phyloP scores from a whole-genome alignment of 2,113 vertebrate species.

The Tragelaphus strepsiceros region DNA sequence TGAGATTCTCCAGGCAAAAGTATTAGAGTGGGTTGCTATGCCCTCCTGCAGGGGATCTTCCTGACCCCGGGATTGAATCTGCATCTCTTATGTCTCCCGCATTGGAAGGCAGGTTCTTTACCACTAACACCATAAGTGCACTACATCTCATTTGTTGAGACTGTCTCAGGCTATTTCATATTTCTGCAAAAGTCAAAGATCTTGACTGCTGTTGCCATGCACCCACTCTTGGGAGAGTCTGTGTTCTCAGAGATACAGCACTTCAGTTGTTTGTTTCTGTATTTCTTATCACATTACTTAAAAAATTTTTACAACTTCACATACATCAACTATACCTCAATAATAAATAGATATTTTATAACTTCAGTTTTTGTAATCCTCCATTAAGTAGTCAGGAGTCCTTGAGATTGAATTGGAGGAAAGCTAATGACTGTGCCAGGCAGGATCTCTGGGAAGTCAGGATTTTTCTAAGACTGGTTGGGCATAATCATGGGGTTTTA shows the following conservation, averaged over 20 bases:
- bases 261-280: background rate
- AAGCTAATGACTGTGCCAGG: background rate
- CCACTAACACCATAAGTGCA: background rate
- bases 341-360: background rate
- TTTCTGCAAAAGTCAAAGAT: background rate
- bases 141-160: background rate
- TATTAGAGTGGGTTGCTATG: background rate
- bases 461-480: background rate
- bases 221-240: background rate
- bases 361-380: background rate
- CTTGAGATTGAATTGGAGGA: background rate
- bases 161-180: background rate
- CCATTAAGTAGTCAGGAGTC: background rate
- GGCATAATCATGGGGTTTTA: background rate
- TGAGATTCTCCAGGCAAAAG: background rate
- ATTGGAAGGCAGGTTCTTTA: background rate
- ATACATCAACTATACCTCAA: background rate
- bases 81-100: background rate
- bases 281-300: background rate
- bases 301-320: background rate
- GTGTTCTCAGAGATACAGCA: background rate
- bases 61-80: background rate
- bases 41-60: background rate
- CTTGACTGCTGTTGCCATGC: background rate
- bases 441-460: background rate